These are phyloP conservation scores for Melanchra persicariae DNA, from an alignment of 2,888 invertebrate genomes.

Conservation along the genomic window DNA sequence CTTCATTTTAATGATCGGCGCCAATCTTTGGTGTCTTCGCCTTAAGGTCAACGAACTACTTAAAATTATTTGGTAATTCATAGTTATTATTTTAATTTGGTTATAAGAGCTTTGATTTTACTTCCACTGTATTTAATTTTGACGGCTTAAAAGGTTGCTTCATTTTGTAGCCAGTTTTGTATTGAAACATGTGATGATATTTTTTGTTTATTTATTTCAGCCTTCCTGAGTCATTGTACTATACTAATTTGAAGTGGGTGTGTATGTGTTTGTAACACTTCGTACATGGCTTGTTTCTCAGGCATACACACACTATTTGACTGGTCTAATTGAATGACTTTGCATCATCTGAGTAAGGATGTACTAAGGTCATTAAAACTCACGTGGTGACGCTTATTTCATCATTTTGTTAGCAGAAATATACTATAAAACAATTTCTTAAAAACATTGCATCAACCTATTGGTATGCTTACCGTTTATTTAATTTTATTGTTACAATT, in stretches of 20 bases:
- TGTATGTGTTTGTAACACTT: conserved; percentile 9
- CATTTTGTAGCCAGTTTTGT: not conserved
- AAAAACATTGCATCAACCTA: too few species aligned
- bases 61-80: conserved; percentile 49
- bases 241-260: conserved; percentile 27
- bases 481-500: too few species aligned
- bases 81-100: conserved; percentile 62
- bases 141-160: conserved; percentile 16
- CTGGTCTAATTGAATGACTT: conserved; percentile 47
- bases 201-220: not conserved
- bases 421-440: too few species aligned
- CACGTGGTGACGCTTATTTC: not conserved
- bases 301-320: conserved; percentile 28
- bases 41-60: conserved; percentile 65
- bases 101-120: conserved; percentile 36
- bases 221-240: conserved; percentile 36
- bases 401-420: not conserved
- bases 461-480: too few species aligned
- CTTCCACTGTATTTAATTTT: conserved; percentile 42
- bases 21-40: conserved; percentile 65
- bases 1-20: conserved; percentile 65
- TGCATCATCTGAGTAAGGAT: conserved; percentile 5
- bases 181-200: not conserved
- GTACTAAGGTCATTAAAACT: not conserved
- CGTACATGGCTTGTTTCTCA: conserved; percentile 3